Conservation (phyloP, 2,888 invertebrate species). For the Podotricha telesiphe region DNA sequence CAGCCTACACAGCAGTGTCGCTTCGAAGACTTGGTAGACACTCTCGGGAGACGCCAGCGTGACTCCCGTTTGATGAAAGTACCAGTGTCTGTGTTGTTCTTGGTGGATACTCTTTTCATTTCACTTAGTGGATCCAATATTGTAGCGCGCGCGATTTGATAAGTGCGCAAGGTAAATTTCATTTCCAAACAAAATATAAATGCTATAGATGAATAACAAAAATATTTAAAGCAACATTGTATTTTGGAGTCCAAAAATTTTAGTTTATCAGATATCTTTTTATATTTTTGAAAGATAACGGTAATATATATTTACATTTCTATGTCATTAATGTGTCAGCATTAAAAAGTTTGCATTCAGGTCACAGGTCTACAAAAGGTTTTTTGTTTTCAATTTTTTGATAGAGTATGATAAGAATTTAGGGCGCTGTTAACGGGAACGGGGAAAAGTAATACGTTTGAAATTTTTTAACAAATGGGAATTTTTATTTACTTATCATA, state of each 20-base stretch:
- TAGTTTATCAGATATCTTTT: not conserved
- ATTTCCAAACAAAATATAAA: conserved; percentile 13
- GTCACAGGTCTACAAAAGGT: not conserved
- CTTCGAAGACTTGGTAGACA: conserved; percentile 40
- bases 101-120: conserved; percentile 2
- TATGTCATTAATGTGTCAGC: conserved; percentile 3
- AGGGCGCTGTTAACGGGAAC: no score
- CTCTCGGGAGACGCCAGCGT: conserved; percentile 34
- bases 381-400: no score
- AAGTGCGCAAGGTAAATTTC: conserved; percentile 24
- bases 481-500: no score
- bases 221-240: not conserved
- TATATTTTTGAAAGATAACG: conserved; percentile 6
- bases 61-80: not conserved
- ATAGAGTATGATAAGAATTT: no score
- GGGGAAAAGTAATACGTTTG: no score
- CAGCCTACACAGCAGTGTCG: conserved; percentile 60
- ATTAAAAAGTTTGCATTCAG: conserved; percentile 3
- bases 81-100: not conserved
- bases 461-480: no score
- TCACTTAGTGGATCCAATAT: conserved; percentile 15
- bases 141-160: conserved; percentile 25
- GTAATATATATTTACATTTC: not conserved
- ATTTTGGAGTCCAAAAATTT: not conserved
- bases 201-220: not conserved